These are phyloP conservation scores for Rhabditophanes sp. DNA, from an alignment of 2,888 invertebrate genomes.

Conservation along the genomic window DNA sequence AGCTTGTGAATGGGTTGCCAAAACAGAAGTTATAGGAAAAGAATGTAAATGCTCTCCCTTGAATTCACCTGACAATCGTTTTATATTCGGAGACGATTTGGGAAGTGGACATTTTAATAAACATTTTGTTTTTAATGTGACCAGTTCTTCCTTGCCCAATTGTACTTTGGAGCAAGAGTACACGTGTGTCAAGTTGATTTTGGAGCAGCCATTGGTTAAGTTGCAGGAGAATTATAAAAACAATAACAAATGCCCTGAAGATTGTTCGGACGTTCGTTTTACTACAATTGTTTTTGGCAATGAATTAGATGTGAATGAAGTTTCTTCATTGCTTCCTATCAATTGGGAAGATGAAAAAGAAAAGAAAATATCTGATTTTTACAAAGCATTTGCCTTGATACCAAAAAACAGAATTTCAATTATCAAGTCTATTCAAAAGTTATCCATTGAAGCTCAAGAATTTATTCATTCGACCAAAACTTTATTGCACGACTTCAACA, in stretches of 20 bases:
- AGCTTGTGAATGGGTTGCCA: constrained; percentile 27
- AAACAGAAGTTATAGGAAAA: constrained; percentile 11
- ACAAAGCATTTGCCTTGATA: not conserved
- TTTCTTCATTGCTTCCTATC: not conserved
- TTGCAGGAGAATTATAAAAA: too few relatives aligned
- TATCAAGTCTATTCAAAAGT: constrained; percentile 16
- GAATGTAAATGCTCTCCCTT: constrained; percentile 13
- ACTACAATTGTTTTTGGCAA: constrained; percentile 31
- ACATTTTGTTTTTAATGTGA: too few relatives aligned
- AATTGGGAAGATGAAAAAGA: constrained; percentile 5
- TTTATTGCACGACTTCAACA: too few relatives aligned
- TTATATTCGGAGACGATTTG: too few relatives aligned
- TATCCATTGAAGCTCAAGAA: constrained; percentile 23
- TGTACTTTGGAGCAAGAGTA: constrained; percentile 4
- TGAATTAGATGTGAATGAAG: not conserved
- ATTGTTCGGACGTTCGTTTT: constrained; percentile 26
- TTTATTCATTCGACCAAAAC: too few relatives aligned
- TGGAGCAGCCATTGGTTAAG: too few relatives aligned
- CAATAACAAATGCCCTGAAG: constrained; percentile 20
- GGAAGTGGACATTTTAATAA: too few relatives aligned
- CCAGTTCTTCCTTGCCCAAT: too few relatives aligned
- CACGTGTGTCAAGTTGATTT: too few relatives aligned
- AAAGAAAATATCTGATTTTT: not conserved
- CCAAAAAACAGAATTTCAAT: not conserved
- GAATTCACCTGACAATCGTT: constrained; percentile 12